Evolutionary conservation across 2,888 invertebrate species (phyloP), one percentile per base, ranked within the genome.

Genomic region (Acheta domesticus): DNA sequence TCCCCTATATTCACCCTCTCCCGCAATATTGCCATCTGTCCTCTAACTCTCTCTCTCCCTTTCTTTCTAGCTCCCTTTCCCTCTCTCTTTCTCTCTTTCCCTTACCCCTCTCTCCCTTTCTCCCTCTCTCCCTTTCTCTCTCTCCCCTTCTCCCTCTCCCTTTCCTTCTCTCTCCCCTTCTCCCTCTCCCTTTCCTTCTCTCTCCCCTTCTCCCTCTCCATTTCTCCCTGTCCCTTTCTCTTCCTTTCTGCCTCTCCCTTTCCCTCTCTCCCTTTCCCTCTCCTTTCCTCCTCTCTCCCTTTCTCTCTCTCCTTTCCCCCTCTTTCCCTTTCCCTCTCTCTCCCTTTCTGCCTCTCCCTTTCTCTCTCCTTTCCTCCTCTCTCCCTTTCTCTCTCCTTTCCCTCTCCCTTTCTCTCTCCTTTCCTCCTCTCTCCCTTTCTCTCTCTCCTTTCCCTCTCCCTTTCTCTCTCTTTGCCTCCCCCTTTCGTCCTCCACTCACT

Each of bases 1-100:
- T 36, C 36, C 36, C 5, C 36, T 36, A 36, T 36, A 36, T 36
- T 36, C 5, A 36, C 36, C 8, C 36, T 36, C 36, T 5, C 36
- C 36, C 36, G 36, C 36, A 36, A 36, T 36, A 36, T 36, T 36
- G 5, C 36, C 4, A 8, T 36, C 5, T 23, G 23, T 2, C 2
- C 23, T 23, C 23, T 23, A 1, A 2, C 23, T 4, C 36, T 0
- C 36, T 8, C 36, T 4, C 5, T 5, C 36, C 5, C 36, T 36
- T 5, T 36, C 36, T 36, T 4, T 36, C 36, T 5, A 36, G 2
- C 36, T 4, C 5, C 36, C 5, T 5, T 36, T 5, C 5, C 2
- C 4, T 4, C 2, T 36, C 36, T 4, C 0, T 4, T 0, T 4
- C 2, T 4, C 36, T 5, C 0, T 4, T 36, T 4, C 4, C 36